These are phyloP conservation scores for Microtus pennsylvanicus DNA, from an alignment of 2,113 vertebrate genomes.

Conservation along the genomic window DNA sequence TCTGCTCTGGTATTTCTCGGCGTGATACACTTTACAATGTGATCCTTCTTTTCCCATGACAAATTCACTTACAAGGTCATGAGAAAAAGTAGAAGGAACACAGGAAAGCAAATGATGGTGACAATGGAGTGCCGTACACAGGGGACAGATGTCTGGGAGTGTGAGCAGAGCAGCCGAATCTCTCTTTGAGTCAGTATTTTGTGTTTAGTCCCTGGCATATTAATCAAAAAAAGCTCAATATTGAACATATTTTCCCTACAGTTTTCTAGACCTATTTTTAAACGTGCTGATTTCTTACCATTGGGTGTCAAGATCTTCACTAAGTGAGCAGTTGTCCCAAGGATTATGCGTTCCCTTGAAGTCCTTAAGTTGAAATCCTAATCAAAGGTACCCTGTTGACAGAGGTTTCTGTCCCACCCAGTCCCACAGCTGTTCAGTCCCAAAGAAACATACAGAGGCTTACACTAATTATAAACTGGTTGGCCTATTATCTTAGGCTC, in stretches of 20 bases:
- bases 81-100: neutral
- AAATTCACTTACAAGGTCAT: constrained; percentile 5
- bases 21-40: neutral
- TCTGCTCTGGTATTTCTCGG: neutral
- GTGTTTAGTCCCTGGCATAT: neutral
- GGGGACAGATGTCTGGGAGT: neutral
- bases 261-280: neutral
- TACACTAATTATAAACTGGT: too few relatives aligned
- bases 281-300: neutral
- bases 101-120: neutral
- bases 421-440: too few relatives aligned
- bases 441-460: too few relatives aligned
- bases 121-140: accelerated
- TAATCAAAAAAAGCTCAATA: neutral
- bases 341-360: neutral
- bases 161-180: neutral
- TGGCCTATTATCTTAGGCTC: too few relatives aligned
- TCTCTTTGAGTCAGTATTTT: neutral
- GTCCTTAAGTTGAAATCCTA: neutral
- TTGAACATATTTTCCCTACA: neutral
- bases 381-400: neutral
- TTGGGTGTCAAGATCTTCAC: neutral
- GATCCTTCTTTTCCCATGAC: constrained; percentile 5
- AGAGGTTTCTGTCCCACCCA: too few relatives aligned
- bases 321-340: neutral